These are phyloP conservation scores for Siniperca undulata DNA, from an alignment of 2,797 vertebrate genomes.

Conservation along the genomic window DNA sequence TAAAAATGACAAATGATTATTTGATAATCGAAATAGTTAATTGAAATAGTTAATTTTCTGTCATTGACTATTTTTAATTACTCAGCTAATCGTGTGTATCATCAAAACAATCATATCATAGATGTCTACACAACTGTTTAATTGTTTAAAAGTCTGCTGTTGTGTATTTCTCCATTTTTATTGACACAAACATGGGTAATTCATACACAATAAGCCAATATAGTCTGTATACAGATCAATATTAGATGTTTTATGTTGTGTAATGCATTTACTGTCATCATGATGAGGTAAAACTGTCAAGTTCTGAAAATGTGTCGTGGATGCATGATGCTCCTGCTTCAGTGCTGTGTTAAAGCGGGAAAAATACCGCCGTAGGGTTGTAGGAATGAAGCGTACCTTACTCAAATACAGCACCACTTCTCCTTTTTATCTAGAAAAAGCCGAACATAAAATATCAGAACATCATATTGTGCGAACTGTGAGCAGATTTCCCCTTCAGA, in stretches of 20 bases:
- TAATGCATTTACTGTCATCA: no score
- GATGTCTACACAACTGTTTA: background rate
- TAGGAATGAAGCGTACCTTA: background rate
- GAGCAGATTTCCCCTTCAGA: background rate
- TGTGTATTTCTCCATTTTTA: background rate
- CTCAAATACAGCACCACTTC: background rate
- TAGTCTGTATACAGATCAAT: background rate
- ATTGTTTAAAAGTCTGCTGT: background rate
- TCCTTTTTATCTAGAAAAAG: background rate
- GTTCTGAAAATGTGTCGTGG: no score
- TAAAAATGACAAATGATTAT: background rate
- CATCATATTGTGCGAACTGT: background rate
- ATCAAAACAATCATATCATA: background rate
- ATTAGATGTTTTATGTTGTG: background rate
- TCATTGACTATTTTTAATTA: background rate
- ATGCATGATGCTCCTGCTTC: no score
- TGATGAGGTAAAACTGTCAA: background rate
- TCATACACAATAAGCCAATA: background rate
- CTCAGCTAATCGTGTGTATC: background rate
- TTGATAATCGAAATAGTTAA: background rate
- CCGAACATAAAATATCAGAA: background rate
- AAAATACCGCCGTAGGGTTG: background rate
- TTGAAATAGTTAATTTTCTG: background rate
- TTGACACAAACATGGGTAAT: background rate
- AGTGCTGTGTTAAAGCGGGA: no score